phyloP scores from a whole-genome alignment of 2,113 vertebrate species.

The Dipodomys merriami region DNA sequence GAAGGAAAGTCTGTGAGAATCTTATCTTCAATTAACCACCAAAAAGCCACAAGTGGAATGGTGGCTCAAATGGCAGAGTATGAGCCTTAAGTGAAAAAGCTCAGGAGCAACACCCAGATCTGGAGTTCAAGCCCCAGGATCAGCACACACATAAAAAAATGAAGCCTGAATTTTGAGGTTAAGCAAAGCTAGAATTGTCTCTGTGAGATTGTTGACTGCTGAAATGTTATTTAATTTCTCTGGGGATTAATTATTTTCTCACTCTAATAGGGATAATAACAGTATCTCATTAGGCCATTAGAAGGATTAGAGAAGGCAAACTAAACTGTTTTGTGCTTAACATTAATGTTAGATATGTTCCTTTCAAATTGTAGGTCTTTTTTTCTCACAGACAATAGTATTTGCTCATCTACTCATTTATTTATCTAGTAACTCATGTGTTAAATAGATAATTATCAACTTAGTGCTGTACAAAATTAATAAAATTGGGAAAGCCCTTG shows the following conservation, averaged over 20 bases:
- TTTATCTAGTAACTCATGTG: neutral
- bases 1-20: too few species aligned
- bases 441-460: slow-evolving; percentile 22
- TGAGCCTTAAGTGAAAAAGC: too few species aligned
- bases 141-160: too few species aligned
- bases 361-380: neutral
- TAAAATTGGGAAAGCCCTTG: neutral
- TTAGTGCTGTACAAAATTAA: neutral
- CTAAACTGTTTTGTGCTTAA: neutral
- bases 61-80: too few species aligned
- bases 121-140: too few species aligned
- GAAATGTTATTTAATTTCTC: neutral
- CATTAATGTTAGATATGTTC: neutral
- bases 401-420: neutral
- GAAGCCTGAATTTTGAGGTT: neutral
- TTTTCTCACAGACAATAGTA: neutral
- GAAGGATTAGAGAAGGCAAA: neutral
- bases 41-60: too few species aligned
- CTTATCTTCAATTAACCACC: too few species aligned
- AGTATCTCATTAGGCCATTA: neutral
- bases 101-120: too few species aligned
- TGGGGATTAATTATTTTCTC: neutral
- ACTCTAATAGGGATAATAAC: slow-evolving; percentile 9
- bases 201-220: neutral
- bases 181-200: neutral